Conservation (phyloP, 1,140 invertebrate genomes). For the Elysia chlorotica region DNA sequence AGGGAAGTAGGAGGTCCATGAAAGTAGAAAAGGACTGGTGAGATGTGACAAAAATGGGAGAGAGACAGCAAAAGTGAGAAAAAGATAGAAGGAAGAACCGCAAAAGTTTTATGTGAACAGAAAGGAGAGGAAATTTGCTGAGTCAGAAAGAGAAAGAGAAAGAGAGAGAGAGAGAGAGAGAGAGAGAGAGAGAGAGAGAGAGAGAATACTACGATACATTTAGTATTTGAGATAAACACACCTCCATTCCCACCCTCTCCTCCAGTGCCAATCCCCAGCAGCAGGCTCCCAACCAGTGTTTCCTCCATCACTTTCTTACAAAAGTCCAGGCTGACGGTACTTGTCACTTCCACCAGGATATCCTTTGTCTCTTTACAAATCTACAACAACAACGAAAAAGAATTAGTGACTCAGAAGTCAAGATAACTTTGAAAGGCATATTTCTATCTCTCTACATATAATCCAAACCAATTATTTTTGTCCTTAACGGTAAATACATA, state of each 20-base stretch:
- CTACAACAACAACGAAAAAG: background rate
- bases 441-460: background rate
- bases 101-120: no score
- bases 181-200: no score
- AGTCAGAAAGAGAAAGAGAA: no score
- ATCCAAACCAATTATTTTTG: background rate
- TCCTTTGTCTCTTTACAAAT: constrained; percentile 64
- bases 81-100: no score
- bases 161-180: no score
- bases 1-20: no score
- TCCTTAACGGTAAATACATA: background rate
- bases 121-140: no score
- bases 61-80: no score
- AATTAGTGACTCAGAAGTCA: background rate
- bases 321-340: constrained; percentile 68
- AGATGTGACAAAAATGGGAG: no score
- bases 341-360: constrained; percentile 81
- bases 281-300: constrained; percentile 70
- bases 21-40: no score
- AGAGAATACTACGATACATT: no score
- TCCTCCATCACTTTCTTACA: constrained; percentile 76
- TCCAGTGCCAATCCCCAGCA: constrained; percentile 58
- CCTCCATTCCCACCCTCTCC: background rate
- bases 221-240: no score
- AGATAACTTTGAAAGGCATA: background rate